Evolutionary conservation across 2,888 invertebrate species (phyloP), one percentile per base, ranked within the genome.

Genomic region (Ptycholaimellus sp.): DNA sequence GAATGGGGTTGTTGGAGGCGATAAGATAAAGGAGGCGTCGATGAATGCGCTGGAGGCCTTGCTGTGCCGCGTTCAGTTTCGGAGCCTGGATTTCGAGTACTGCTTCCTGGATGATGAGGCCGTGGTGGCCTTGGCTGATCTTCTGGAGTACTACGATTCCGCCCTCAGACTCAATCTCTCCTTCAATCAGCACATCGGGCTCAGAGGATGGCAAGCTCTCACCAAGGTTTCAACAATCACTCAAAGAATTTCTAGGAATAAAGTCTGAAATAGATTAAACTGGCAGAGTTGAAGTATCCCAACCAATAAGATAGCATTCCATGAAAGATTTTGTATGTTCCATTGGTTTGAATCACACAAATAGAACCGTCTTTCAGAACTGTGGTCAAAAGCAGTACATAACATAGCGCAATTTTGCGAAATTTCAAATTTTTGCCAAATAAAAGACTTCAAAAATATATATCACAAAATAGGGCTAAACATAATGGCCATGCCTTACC

Each of bases 131-230:
- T 59, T 83, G 37, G 81, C 79, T 58, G 81, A 83, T 59, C 81
- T 82, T 76, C 69, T 82, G 43, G 82, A 83, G 57, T 83, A 77
- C 59, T 83, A 83, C 59, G 81, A 82, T 57, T 77, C 80, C 31
- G 70, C 76, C 1, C 66, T 69, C 1, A 68, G 72, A 46, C 61
- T 83, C 42, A 73, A 75, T 56, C 72, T 83, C 44, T 72, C 74
- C 23, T 72, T 71, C 35, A 80, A 79, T 58, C 65, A 71, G 40
- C 68, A 68, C 47, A 75, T 80, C 58, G 74, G 74, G 38, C 66
- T 70, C 32, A 64, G 76, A 30, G 81, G 80, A 9, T 82, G 81
- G 80, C 73, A 74, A 54, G 73, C 78, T 1, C 77, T 78, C 46
- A 70, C n/a, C n/a, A n/a, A n/a, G n/a, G n/a, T n/a, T n/a, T n/a